Conservation (phyloP, 1,140 invertebrate species). For the Solenopsis invicta region DNA sequence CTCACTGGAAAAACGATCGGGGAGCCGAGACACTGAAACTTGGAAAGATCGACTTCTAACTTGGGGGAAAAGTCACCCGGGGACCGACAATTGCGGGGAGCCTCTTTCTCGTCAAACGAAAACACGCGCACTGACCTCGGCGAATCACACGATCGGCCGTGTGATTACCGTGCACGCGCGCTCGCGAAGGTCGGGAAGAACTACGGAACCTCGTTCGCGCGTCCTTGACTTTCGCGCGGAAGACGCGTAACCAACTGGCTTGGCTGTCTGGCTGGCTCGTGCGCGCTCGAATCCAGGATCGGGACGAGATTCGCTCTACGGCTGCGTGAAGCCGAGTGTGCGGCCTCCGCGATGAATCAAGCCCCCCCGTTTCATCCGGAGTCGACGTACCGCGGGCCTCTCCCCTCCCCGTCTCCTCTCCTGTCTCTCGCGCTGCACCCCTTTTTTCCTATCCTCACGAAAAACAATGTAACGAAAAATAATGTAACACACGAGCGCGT, state of each 20-base stretch:
- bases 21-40: not conserved
- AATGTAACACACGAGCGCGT: not conserved
- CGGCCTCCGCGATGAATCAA: slow-evolving; percentile 78
- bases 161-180: slow-evolving; percentile 34
- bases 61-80: not conserved
- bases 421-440: slow-evolving; percentile 27
- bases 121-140: slow-evolving; percentile 27
- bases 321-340: slow-evolving; percentile 78
- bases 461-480: slow-evolving; percentile 11
- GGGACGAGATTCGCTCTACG: slow-evolving; percentile 76
- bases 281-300: slow-evolving; percentile 73
- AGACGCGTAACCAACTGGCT: slow-evolving; percentile 70
- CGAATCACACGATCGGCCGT: slow-evolving; percentile 54
- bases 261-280: slow-evolving; percentile 30
- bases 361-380: slow-evolving; percentile 70
- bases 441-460: slow-evolving; percentile 51
- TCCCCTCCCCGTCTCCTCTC: not conserved
- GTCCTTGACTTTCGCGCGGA: slow-evolving; percentile 78
- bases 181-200: slow-evolving; percentile 59
- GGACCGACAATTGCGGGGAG: not conserved
- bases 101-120: slow-evolving; percentile 8
- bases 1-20: not conserved
- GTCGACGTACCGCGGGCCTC: slow-evolving; percentile 65
- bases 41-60: not conserved
- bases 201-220: slow-evolving; percentile 64